Percentiles rank a stretch among this genome's conserved stretches.
Evolutionary conservation across 1,140 invertebrate species (phyloP).

Genomic region (Aplysia californica): DNA sequence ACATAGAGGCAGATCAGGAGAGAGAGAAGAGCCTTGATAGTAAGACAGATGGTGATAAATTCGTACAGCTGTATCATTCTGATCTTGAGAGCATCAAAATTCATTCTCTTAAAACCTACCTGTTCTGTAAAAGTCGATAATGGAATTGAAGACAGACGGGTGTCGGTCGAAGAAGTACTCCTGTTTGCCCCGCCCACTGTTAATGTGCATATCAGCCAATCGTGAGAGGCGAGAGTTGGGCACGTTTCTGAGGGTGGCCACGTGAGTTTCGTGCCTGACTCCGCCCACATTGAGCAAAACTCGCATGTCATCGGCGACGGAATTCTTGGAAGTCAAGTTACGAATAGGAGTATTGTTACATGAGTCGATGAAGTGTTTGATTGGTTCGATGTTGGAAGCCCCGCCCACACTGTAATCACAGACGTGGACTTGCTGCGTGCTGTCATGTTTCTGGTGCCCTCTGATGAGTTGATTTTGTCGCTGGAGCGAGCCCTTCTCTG

Average conservation of each 20-base stretch:
- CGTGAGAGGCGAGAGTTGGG: conserved; percentile 61
- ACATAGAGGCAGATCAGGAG: no score
- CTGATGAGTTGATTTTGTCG: no score
- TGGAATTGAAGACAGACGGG: conserved; percentile 65
- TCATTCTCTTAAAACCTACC: no score
- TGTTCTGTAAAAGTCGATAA: conserved; percentile 66
- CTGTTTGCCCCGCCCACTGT: conserved; percentile 45
- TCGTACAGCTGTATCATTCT: no score
- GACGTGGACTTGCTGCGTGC: neutral
- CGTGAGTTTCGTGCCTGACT: conserved; percentile 95
- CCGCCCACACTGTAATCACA: neutral
- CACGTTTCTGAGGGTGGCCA: conserved; percentile 69
- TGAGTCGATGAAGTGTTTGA: conserved; percentile 6
- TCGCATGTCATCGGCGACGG: conserved; percentile 32
- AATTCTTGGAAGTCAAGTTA: neutral
- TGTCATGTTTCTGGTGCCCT: neutral
- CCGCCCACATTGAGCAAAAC: conserved; percentile 98
- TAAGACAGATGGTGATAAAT: no score
- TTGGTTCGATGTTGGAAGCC: neutral
- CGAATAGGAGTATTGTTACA: conserved; percentile 10
- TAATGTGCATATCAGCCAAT: conserved; percentile 53
- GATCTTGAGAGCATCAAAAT: no score
- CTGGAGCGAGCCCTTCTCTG: neutral
- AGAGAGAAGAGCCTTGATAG: no score
- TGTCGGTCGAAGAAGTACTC: conserved; percentile 68